A percentile compares a stretch with the other conserved stretches of the same genome.
Conservation (phyloP, 2,113 vertebrate species). For the Zootoca vivipara region DNA sequence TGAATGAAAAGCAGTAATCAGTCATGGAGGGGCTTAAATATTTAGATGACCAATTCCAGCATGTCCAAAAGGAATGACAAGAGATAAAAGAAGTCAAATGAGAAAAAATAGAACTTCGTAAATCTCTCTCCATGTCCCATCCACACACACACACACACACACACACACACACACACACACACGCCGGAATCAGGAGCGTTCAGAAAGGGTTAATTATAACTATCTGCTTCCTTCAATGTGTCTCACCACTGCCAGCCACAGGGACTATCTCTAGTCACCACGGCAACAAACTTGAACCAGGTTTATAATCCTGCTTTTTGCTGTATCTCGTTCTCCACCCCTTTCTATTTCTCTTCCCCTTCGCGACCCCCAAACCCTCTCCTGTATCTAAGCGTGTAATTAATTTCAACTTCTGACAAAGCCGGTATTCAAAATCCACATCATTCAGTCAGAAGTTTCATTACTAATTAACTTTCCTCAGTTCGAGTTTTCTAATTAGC, state of each 20-base stretch:
- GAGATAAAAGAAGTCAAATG: constrained; percentile 15
- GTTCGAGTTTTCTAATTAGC: constrained; percentile 75
- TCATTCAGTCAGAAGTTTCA: constrained; percentile 67
- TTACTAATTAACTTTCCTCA: constrained; percentile 78
- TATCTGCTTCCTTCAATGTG: constrained; percentile 49
- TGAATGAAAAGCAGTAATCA: background rate
- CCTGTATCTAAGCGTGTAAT: constrained; percentile 71
- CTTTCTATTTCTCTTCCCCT: background rate
- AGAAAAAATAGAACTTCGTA: background rate
- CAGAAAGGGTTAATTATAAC: constrained; percentile 54
- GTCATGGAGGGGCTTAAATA: background rate
- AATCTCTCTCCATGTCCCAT: background rate
- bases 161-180: background rate
- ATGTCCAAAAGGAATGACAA: constrained; percentile 10
- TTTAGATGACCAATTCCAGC: background rate
- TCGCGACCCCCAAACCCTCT: constrained; percentile 42
- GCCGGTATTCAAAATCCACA: constrained; percentile 65
- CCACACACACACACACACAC: too few relatives aligned
- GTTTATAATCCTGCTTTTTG: constrained; percentile 55
- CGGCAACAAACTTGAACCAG: constrained; percentile 66
- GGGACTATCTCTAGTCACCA: constrained; percentile 58
- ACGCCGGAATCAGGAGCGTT: rapidly evolving
- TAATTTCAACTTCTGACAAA: constrained; percentile 75
- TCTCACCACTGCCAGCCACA: constrained; percentile 30
- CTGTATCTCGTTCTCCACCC: constrained; percentile 37